Base-by-base conservation (phyloP, 1,140 invertebrate species). In the Maniola jurtina region DNA sequence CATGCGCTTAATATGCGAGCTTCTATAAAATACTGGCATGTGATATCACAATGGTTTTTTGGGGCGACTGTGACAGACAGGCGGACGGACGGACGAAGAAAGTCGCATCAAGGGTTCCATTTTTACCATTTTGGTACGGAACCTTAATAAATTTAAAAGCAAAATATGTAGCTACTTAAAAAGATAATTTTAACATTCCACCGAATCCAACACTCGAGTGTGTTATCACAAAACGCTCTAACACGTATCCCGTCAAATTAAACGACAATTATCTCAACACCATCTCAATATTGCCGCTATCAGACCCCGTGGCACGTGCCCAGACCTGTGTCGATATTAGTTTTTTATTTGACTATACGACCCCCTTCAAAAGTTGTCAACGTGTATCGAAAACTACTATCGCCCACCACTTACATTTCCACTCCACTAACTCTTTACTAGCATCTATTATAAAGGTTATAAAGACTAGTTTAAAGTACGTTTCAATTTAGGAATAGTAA, bases 281-380 rank as follows among this genome's bases (percentile, higher is more conserved):
- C 82, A 84, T 87, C 76, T 80, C 75, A 75, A 85, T 81, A 80
- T 84, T 72, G 74, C 52, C 64, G 48, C 70, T 66, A 72, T 74
- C 68, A 64, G 68, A 73, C 67, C 66, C 67, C 68, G 36, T 61
- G 74, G 73, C 86, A 86, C 86, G 86, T 86, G 81, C 67, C 77
- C 76, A 59, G 54, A 54, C 59, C 70, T 69, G 62, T 71, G 72
- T 66, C 76, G 59, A 86, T 87, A 88, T 88, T 87, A 83, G 80
- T 86, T 87, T 87, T 88, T 88, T 88, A 88, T 88, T 88, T 88
- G 86, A 78, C 81, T 77, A 81, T 77, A 77, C 77, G 66, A 75
- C 80, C 86, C 76, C 84, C 76, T 85, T 71, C 72, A 79, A 77
- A 79, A 83, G 74, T 88, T 87, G 86, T 84, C 86, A 87, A 87